Evolutionary conservation across 2,888 invertebrate genomes (phyloP).

Genomic region (Drosophila kuntzei): DNA sequence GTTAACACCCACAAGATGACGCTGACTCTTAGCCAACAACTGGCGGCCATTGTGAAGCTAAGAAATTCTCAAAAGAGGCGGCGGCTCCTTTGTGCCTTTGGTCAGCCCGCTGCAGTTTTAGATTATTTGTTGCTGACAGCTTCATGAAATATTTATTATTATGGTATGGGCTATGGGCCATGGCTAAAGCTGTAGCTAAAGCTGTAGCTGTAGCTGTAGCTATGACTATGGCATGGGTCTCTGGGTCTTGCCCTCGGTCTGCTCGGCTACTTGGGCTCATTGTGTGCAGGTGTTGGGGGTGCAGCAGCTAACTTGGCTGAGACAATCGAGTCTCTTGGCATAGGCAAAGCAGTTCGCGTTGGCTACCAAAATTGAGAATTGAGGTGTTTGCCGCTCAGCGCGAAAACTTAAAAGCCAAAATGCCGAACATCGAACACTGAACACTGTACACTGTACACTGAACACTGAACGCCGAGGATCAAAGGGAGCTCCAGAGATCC

Average conservation of each 20-base stretch:
- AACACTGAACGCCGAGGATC: slow-evolving; percentile 57
- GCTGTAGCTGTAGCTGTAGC: not conserved
- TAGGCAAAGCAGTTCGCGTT: slow-evolving; percentile 71
- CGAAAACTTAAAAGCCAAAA: slow-evolving; percentile 73
- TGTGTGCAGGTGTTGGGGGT: slow-evolving; percentile 73
- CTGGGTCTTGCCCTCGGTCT: slow-evolving; percentile 6
- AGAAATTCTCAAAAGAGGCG: slow-evolving; percentile 7
- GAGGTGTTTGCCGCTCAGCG: slow-evolving; percentile 73
- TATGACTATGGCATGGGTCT: slow-evolving; percentile 1
- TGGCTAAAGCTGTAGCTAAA: not conserved
- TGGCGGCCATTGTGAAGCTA: slow-evolving; percentile 48
- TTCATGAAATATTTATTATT: slow-evolving; percentile 82
- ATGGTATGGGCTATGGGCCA: slow-evolving; percentile 51
- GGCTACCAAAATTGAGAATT: slow-evolving; percentile 80
- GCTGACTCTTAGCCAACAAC: not conserved
- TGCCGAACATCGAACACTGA: slow-evolving; percentile 51
- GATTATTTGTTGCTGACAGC: slow-evolving; percentile 83
- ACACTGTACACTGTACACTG: slow-evolving; percentile 45
- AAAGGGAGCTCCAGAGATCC: slow-evolving; percentile 51
- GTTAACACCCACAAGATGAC: slow-evolving; percentile 61
- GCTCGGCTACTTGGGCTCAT: slow-evolving; percentile 21
- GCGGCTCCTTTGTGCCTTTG: slow-evolving; percentile 71
- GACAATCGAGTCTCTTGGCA: slow-evolving; percentile 51
- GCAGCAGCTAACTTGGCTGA: slow-evolving; percentile 40
- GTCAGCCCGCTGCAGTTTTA: slow-evolving; percentile 75